Percentiles rank a stretch among this genome's conserved stretches.
phyloP scores from a whole-genome alignment of 2,888 invertebrate genomes.

The Agapostemon virescens region DNA sequence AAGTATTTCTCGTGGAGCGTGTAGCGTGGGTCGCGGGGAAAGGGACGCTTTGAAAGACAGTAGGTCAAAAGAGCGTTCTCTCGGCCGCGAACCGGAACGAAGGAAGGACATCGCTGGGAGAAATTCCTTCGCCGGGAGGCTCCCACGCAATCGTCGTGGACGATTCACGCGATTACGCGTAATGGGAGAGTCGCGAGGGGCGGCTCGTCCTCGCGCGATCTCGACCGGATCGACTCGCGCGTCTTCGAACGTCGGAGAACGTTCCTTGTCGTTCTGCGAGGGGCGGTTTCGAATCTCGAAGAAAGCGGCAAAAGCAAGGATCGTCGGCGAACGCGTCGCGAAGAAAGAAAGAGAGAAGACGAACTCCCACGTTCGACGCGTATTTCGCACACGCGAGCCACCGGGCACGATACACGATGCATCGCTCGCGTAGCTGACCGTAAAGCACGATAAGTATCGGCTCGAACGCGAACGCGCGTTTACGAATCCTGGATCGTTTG shows the following conservation, averaged over 20 bases:
- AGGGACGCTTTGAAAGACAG: constrained; percentile 44
- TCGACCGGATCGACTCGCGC: background rate
- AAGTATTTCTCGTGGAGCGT: constrained; percentile 17
- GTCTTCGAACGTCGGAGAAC: background rate
- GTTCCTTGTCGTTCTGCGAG: too few species aligned
- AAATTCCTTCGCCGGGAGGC: constrained; percentile 51
- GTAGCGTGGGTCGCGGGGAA: background rate
- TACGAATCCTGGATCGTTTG: constrained; percentile 11
- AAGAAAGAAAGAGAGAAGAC: background rate
- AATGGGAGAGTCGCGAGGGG: constrained; percentile 5
- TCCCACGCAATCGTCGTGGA: constrained; percentile 53
- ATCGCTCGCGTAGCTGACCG: constrained; percentile 47
- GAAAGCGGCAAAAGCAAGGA: background rate
- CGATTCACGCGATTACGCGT: constrained; percentile 25
- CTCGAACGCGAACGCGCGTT: constrained; percentile 10
- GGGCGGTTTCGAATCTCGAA: background rate
- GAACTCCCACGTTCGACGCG: constrained; percentile 42
- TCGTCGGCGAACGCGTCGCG: background rate
- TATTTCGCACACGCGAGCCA: constrained; percentile 47
- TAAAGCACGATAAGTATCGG: constrained; percentile 48
- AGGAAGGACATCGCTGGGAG: constrained; percentile 51
- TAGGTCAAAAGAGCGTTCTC: constrained; percentile 59
- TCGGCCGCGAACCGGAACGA: constrained; percentile 53
- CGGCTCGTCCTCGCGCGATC: background rate
- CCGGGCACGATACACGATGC: constrained; percentile 32